Conservation (phyloP, 2,888 invertebrate genomes). For the Lasioglossum leucozonium region DNA sequence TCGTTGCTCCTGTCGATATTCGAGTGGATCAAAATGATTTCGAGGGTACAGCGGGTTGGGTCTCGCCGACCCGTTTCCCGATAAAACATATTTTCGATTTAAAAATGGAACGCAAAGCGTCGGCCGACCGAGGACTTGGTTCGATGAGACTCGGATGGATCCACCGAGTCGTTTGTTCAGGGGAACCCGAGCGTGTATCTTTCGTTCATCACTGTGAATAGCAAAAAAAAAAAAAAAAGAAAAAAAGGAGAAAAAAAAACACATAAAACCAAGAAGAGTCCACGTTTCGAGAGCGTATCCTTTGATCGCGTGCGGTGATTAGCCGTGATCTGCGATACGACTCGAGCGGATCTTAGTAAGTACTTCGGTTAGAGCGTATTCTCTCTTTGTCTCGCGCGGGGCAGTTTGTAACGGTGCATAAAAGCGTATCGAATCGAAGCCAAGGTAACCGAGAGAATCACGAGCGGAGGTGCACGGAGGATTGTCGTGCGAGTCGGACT, state of each 20-base stretch:
- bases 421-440: not conserved
- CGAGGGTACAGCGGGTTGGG: not conserved
- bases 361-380: not conserved
- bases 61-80: not conserved
- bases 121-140: conserved; percentile 6
- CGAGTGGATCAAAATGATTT: not conserved
- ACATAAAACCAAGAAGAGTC: not conserved
- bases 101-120: not conserved
- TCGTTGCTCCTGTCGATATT: not conserved
- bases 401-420: not conserved
- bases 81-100: not conserved
- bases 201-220: not conserved
- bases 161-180: not conserved
- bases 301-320: not conserved
- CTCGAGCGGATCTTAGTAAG: conserved; percentile 20
- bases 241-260: not conserved
- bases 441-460: not conserved
- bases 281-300: conserved; percentile 2
- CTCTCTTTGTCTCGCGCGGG: not conserved
- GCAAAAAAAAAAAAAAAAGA: not conserved
- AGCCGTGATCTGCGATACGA: not conserved
- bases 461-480: not conserved
- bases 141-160: not conserved
- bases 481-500: not conserved
- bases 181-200: not conserved